These are phyloP conservation scores for Hylomyscus alleni DNA, from an alignment of 2,797 vertebrate genomes.

Conservation along the genomic window DNA sequence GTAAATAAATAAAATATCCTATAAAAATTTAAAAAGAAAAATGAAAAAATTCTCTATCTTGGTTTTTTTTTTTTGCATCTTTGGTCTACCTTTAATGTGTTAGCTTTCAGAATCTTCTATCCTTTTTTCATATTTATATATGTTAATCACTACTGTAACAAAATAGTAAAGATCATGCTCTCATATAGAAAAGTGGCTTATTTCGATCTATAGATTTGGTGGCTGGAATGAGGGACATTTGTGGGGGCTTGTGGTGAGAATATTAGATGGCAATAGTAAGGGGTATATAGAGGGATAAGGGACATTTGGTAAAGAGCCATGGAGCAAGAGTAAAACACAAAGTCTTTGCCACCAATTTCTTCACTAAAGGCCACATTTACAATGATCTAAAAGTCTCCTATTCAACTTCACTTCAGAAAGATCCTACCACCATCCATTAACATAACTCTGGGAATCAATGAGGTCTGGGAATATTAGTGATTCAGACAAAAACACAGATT, in stretches of 20 bases:
- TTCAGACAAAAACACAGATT: not conserved
- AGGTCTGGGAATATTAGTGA: not conserved
- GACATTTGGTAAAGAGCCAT: not conserved
- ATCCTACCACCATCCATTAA: too few relatives aligned
- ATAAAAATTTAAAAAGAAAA: too few relatives aligned
- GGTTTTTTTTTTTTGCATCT: not conserved
- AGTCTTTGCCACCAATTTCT: not conserved
- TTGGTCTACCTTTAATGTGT: not conserved
- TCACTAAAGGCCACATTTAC: accelerated
- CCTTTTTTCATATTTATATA: not conserved
- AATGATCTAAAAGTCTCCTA: not conserved
- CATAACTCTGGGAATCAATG: not conserved
- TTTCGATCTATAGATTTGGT: not conserved
- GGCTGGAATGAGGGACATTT: not conserved
- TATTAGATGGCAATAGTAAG: not conserved
- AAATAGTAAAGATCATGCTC: not conserved
- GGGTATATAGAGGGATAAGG: not conserved
- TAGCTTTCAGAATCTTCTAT: not conserved
- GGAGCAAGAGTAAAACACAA: not conserved
- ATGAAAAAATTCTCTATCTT: not conserved
- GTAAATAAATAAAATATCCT: too few relatives aligned
- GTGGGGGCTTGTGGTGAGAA: not conserved
- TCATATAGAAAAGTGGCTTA: not conserved
- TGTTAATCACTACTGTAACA: not conserved
- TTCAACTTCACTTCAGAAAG: too few relatives aligned